Conservation (phyloP, 2,113 vertebrate species). For the Dromas ardeola region DNA sequence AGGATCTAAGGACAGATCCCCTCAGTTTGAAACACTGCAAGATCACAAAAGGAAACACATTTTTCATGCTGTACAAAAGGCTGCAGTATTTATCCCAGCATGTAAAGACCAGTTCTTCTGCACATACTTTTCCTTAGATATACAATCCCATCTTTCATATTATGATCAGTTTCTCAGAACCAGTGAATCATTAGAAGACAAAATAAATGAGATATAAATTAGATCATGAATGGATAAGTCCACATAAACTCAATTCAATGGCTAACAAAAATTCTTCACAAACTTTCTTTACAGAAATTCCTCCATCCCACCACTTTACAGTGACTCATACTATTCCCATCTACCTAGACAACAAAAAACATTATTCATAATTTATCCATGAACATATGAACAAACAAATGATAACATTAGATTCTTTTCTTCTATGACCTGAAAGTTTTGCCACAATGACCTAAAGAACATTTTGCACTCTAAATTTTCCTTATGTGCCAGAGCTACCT, state of each 20-base stretch:
- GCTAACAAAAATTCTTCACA: not conserved
- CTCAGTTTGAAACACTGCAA: not conserved
- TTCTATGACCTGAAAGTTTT: not conserved
- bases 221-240: not conserved
- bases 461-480: not conserved
- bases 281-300: not conserved
- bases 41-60: not conserved
- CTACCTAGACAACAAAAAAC: not conserved
- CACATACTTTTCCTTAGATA: not conserved
- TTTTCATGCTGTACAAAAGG: not conserved
- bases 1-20: not conserved
- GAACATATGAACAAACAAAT: not conserved
- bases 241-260: not conserved
- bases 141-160: not conserved
- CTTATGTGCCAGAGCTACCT: not conserved
- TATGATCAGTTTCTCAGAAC: not conserved
- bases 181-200: not conserved
- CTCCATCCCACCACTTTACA: not conserved
- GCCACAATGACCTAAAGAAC: not conserved
- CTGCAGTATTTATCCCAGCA: not conserved
- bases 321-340: not conserved
- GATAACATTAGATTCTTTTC: not conserved
- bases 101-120: not conserved
- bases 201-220: not conserved
- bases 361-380: not conserved